Base-by-base conservation (phyloP, 92 coral and sea anemone genomes). In the Parazoanthus atlanticus region DNA sequence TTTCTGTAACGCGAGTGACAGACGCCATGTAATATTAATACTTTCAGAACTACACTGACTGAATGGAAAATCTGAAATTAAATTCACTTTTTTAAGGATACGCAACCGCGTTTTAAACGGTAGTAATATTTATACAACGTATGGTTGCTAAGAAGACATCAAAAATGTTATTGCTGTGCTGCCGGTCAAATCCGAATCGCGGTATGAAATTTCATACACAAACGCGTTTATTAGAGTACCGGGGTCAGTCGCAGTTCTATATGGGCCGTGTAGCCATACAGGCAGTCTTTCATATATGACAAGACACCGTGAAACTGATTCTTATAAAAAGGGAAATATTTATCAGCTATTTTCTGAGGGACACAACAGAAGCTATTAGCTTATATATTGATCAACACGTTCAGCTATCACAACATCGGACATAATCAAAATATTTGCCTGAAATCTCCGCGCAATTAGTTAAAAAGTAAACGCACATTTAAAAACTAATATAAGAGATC, bases 1-100 rank as follows among this genome's bases (percentile, higher is more conserved):
- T n/a, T 84, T 41, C 65, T 84, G 87, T 84, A 84, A 84, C 87
- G 87, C 87, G 87, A 84, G 87, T 84, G 87, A 84, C 78, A 19
- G 15, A 19, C 87, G 87, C 87, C 87, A 84, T 84, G 87, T 70
- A 71, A 70, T 54, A 31, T 32, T 28, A 84, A 28, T n/a, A 8
- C 61, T 6, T 28, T 33, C 47, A 65, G 28, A 43, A 11, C 78
- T 70, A 19, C 16, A 46, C 16, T 46, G 40, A n/a, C 16, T 36
- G 38, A 12, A 38, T 12, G 13, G 29, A 23, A 30, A 41, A 70
- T 84, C 41, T 13, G 23, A 82, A 10, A 38, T 13, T 38, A 36
- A 61, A 23, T 26, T 36, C 4, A 16, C 9, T 82, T 34, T 46
- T 40, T 17, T 17, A n/a, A 36, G 52, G 3, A 26, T 11, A 28